A percentile compares a stretch with the other conserved stretches of the same genome.
These are phyloP conservation scores for Amphimallon solstitiale DNA, from an alignment of 2,888 invertebrate species.

Conservation along the genomic window DNA sequence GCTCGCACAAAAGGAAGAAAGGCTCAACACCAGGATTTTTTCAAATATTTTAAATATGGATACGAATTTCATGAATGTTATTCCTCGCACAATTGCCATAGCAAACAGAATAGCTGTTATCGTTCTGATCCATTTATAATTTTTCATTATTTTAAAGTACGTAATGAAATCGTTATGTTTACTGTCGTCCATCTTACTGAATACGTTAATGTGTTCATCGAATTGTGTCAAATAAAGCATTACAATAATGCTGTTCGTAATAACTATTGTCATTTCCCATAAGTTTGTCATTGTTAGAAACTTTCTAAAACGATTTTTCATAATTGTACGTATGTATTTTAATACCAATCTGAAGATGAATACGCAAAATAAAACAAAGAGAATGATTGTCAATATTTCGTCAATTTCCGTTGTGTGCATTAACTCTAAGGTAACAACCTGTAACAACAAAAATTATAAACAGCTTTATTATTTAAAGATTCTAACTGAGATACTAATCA, in stretches of 20 bases:
- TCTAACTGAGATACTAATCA: no score
- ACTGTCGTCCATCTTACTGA: slow-evolving; percentile 38
- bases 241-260: slow-evolving; percentile 21
- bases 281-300: slow-evolving; percentile 39
- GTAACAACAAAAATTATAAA: no score
- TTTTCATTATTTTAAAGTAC: slow-evolving; percentile 40
- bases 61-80: slow-evolving; percentile 44
- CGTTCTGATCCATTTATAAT: slow-evolving; percentile 37
- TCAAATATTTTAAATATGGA: slow-evolving; percentile 43
- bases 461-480: no score
- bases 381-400: slow-evolving; percentile 32
- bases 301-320: slow-evolving; percentile 4
- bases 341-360: slow-evolving; percentile 33
- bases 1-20: slow-evolving; percentile 31
- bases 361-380: slow-evolving; percentile 36
- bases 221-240: slow-evolving; percentile 13
- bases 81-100: slow-evolving; percentile 42
- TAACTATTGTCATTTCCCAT: slow-evolving; percentile 41
- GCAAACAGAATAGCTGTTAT: slow-evolving; percentile 40
- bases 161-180: slow-evolving; percentile 46
- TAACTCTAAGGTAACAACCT: slow-evolving; percentile 43
- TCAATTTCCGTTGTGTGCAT: slow-evolving; percentile 17
- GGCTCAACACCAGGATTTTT: slow-evolving; percentile 37
- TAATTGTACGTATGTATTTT: slow-evolving; percentile 29
- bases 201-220: slow-evolving; percentile 33